Evolutionary conservation across 2,888 invertebrate genomes (phyloP), one percentile per base, ranked within the genome.

Genomic region (Chrysolina americana): DNA sequence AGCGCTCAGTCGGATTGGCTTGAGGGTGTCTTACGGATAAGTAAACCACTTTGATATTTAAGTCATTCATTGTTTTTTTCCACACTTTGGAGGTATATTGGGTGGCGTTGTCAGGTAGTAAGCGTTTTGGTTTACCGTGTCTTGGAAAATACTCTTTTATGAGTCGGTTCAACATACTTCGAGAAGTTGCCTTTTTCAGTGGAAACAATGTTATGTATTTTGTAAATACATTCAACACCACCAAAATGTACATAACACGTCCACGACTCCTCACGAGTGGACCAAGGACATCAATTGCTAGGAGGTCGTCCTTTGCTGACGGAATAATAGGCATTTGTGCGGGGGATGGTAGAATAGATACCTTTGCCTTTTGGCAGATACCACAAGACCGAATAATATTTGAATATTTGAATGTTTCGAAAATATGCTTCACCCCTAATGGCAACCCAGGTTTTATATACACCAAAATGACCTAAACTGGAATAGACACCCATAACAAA

Each of bases 281-380:
- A 4, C 65, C 71, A 23, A 50, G 47, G 9, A 71, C 36, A 65
- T 71, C 71, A 10, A 71, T 23, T 0, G 71, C 28, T 11, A 68
- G 13, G 11, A 72, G 19, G 19, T 68, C 72, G 2, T 9, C 21
- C 56, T 65, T 56, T 1, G 47, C n/a, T 19, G 19, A 8, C 36
- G 73, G 69, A 6, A 73, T 28, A 13, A 73, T 73, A 41, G 63
- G 70, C 70, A 56, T n/a, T 15, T 69, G 69, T 11, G 68, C 17
- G 6, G 73, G 73, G 13, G 48, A 15, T 4, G 68, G 64, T 6
- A 73, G 53, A 4, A n/a, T 28, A 11, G 73, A 73, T 15, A 56
- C 36, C 53, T 73, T 70, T 5, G 73, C 69, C 44, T 28, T 64
- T 70, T 73, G 73, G 21, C 73, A 73, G 9, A 73, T 41, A 9